Conservation (phyloP, 1,140 invertebrate genomes). For the Drosophila trapezifrons region DNA sequence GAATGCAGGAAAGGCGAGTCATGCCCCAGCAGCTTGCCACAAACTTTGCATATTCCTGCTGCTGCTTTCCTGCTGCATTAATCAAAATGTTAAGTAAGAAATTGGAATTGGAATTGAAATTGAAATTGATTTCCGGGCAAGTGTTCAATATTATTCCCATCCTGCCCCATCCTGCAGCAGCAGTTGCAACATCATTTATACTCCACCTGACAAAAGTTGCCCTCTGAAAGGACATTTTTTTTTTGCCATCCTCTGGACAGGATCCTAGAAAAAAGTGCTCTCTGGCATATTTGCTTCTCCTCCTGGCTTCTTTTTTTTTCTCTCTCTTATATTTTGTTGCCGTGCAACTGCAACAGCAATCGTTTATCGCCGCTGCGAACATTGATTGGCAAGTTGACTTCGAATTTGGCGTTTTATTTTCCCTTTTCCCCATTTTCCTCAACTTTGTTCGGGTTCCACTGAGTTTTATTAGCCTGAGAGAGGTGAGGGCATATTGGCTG, state of each 20-base stretch:
- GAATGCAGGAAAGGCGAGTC: background rate
- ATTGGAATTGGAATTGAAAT: constrained; percentile 49
- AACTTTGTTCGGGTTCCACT: constrained; percentile 24
- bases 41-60: constrained; percentile 58
- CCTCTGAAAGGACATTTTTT: constrained; percentile 25
- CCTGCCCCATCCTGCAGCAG: background rate
- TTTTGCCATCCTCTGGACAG: constrained; percentile 9
- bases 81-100: constrained; percentile 82
- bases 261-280: constrained; percentile 5
- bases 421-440: background rate
- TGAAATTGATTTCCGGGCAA: constrained; percentile 70
- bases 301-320: background rate
- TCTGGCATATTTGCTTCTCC: constrained; percentile 9
- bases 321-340: background rate
- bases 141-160: constrained; percentile 74
- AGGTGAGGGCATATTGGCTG: constrained; percentile 2
- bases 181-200: constrained; percentile 54
- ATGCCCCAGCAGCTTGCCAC: constrained; percentile 22
- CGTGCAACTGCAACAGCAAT: constrained; percentile 39
- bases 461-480: constrained; percentile 26
- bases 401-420: constrained; percentile 22
- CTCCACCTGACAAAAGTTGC: constrained; percentile 40
- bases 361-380: constrained; percentile 46
- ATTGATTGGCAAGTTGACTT: constrained; percentile 48
- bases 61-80: constrained; percentile 60